phyloP scores from a whole-genome alignment of 2,888 invertebrate genomes.

The Chrysolina oricalcia region DNA sequence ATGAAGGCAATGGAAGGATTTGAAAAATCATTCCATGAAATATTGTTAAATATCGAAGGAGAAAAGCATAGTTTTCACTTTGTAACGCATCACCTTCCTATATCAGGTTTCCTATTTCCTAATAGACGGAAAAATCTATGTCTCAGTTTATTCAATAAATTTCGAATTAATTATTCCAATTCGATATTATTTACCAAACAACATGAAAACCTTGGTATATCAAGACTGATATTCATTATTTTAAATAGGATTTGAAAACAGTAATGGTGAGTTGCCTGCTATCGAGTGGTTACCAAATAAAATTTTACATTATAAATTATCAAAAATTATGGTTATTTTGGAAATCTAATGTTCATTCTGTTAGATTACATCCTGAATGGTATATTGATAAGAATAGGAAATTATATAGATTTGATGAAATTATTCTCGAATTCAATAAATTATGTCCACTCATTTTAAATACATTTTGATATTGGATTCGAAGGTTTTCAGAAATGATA shows the following conservation, averaged over 20 bases:
- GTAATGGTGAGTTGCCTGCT: neutral
- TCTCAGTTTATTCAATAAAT: conserved; percentile 8
- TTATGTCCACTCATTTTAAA: too few relatives aligned
- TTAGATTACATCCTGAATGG: neutral
- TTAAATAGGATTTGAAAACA: neutral
- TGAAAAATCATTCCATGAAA: too few relatives aligned
- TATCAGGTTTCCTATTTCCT: conserved; percentile 7
- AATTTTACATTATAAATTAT: neutral
- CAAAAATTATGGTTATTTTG: neutral
- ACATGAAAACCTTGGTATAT: conserved; percentile 2
- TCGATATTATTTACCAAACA: conserved; percentile 10
- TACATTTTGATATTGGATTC: too few relatives aligned
- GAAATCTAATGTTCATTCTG: neutral
- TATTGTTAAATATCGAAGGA: too few relatives aligned
- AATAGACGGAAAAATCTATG: neutral
- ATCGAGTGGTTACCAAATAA: neutral
- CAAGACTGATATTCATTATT: neutral
- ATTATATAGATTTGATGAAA: too few relatives aligned
- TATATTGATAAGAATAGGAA: neutral
- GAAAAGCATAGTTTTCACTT: too few relatives aligned
- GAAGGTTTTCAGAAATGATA: too few relatives aligned
- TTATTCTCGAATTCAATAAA: too few relatives aligned
- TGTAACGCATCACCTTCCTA: neutral
- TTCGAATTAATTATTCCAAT: conserved; percentile 11
- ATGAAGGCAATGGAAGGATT: too few relatives aligned